Conservation (phyloP, 2,797 vertebrate genomes). For the Dallia pectoralis region DNA sequence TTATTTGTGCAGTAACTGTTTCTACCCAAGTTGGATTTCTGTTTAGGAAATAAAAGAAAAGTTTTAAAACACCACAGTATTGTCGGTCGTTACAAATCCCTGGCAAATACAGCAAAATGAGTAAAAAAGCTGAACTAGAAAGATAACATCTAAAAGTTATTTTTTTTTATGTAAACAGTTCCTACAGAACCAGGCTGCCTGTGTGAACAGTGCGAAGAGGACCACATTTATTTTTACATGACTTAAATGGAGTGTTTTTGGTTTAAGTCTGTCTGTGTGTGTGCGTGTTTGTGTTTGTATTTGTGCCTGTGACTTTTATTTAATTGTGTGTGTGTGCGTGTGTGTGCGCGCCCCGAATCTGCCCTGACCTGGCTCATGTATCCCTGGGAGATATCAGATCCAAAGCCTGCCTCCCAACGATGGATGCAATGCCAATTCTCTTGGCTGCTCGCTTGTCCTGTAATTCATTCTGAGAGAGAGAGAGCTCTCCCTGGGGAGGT, state of each 20-base stretch:
- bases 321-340: neutral
- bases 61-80: neutral
- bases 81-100: neutral
- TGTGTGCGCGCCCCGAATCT: conserved; percentile 3
- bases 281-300: neutral
- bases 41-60: neutral
- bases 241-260: neutral
- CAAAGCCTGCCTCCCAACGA: neutral
- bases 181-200: too few relatives aligned
- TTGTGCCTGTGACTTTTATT: neutral
- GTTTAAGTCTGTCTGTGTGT: conserved; percentile 7
- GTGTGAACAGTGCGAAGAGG: too few relatives aligned
- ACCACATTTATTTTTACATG: neutral
- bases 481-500: neutral
- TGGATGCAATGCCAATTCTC: conserved; percentile 3
- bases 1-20: neutral
- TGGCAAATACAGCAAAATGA: neutral
- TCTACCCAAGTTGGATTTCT: neutral
- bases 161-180: too few relatives aligned
- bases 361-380: neutral
- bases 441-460: conserved; percentile 5
- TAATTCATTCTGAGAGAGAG: neutral
- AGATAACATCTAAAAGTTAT: too few relatives aligned
- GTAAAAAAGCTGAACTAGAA: too few relatives aligned
- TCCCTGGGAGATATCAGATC: neutral